These are phyloP conservation scores for Morone chrysops DNA, from an alignment of 2,113 vertebrate species.

Conservation along the genomic window DNA sequence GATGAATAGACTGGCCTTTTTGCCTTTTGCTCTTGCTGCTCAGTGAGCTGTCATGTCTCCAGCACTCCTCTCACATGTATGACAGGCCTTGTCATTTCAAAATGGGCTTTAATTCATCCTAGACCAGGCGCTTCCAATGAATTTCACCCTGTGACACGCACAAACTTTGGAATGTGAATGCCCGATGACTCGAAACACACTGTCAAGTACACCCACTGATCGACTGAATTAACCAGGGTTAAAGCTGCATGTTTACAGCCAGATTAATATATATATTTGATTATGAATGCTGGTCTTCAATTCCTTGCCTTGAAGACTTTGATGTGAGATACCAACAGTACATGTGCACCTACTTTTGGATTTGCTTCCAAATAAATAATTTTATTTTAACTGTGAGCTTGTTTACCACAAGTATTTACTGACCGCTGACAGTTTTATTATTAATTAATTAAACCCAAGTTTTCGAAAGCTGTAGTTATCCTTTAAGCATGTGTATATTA, in stretches of 20 bases:
- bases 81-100: constrained; percentile 43
- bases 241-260: not conserved
- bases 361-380: too few relatives aligned
- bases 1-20: constrained; percentile 64
- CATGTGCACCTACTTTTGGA: not conserved
- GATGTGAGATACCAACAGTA: not conserved
- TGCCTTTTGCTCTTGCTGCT: not conserved
- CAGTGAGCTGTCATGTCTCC: constrained; percentile 53
- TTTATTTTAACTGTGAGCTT: too few relatives aligned
- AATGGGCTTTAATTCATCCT: constrained; percentile 41
- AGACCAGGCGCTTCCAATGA: constrained; percentile 18
- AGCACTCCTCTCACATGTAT: constrained; percentile 39
- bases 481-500: too few relatives aligned
- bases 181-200: not conserved
- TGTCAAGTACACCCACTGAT: not conserved
- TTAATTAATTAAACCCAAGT: not conserved
- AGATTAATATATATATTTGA: not conserved
- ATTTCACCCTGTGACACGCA: constrained; percentile 35
- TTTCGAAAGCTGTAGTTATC: too few relatives aligned
- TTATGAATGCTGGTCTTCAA: too few relatives aligned
- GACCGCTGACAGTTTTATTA: too few relatives aligned
- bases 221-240: constrained; percentile 1
- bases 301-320: not conserved
- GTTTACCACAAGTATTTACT: too few relatives aligned
- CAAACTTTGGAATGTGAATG: constrained; percentile 36